A percentile compares a stretch with the other conserved stretches of the same genome.
phyloP scores from a whole-genome alignment of 2,888 invertebrate species.

The Aquatica leii region DNA sequence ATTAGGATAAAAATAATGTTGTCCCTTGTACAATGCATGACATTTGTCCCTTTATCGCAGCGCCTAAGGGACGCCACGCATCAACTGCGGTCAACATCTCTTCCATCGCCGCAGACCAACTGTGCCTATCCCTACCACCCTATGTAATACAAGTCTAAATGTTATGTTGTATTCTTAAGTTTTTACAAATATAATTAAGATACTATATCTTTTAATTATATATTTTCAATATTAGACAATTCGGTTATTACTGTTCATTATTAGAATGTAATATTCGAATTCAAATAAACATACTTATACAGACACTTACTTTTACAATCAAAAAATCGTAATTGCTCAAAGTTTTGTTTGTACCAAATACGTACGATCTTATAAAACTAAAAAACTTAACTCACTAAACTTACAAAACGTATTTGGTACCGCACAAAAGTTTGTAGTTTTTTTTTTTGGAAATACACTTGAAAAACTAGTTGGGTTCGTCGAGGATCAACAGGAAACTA shows the following conservation, averaged over 20 bases:
- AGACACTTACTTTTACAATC: conserved; percentile 28
- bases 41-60: conserved; percentile 54
- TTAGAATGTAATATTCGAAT: conserved; percentile 44
- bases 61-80: conserved; percentile 55
- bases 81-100: conserved; percentile 38
- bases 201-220: conserved; percentile 52
- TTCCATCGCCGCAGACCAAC: conserved; percentile 43
- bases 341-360: conserved; percentile 23
- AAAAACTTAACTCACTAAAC: background rate
- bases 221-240: conserved; percentile 41
- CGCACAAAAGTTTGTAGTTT: conserved; percentile 21
- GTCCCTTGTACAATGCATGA: conserved; percentile 51
- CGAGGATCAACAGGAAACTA: conserved; percentile 18
- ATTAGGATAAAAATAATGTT: conserved; percentile 24
- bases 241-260: conserved; percentile 42
- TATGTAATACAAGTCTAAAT: conserved; percentile 48
- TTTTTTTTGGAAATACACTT: conserved; percentile 19
- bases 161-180: conserved; percentile 51
- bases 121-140: conserved; percentile 50
- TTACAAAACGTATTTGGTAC: conserved; percentile 22
- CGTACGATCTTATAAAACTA: background rate
- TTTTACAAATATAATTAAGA: conserved; percentile 51
- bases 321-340: conserved; percentile 26
- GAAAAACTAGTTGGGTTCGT: conserved; percentile 26
- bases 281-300: conserved; percentile 39